Conservation (phyloP, 2,113 vertebrate genomes). For the Phocoena phocoena region DNA sequence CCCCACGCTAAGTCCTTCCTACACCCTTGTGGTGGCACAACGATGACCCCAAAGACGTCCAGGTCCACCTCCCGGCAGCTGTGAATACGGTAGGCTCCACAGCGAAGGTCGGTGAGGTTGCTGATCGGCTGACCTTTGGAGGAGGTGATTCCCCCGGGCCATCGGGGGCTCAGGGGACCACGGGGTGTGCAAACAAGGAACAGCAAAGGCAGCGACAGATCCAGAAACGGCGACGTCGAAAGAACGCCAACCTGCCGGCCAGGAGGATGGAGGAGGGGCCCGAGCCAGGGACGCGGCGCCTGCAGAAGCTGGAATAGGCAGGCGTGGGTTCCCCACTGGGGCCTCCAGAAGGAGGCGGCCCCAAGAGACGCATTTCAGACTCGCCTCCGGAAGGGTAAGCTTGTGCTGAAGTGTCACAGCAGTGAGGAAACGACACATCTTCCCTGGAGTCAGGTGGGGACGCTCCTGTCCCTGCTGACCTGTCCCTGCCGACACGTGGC, state of each 20-base stretch:
- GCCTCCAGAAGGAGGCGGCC: background rate
- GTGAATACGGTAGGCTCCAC: background rate
- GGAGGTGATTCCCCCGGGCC: background rate
- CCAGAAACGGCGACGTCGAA: no score
- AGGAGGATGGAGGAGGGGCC: background rate
- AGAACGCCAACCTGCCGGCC: background rate
- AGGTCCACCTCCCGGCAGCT: background rate
- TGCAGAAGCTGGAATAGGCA: background rate
- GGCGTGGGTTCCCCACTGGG: no score
- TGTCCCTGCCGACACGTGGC: background rate
- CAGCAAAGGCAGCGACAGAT: background rate
- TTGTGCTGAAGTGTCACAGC: background rate
- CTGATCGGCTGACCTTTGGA: background rate
- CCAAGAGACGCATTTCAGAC: background rate
- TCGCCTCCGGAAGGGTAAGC: background rate
- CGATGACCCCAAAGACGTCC: no score
- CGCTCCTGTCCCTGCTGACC: rapidly evolving
- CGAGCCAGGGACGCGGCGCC: background rate
- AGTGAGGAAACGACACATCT: background rate
- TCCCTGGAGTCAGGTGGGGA: background rate
- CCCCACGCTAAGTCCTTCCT: background rate
- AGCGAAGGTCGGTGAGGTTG: no score
- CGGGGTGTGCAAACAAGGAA: background rate
- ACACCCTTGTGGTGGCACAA: background rate
- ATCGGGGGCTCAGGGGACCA: background rate